These are phyloP conservation scores for Helicolenus hilgendorfi DNA, from an alignment of 2,797 vertebrate species.

Conservation along the genomic window DNA sequence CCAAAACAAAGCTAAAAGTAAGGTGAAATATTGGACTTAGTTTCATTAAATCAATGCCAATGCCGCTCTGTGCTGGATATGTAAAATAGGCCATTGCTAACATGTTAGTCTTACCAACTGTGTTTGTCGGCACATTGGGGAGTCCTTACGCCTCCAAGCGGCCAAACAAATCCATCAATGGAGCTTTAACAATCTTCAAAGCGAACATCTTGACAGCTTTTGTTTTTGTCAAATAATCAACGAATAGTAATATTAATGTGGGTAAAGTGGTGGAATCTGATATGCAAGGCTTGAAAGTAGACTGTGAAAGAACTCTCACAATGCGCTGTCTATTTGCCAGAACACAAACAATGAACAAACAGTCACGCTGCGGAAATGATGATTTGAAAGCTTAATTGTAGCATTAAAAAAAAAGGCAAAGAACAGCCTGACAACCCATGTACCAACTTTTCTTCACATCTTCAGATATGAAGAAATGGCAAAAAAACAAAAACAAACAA, in stretches of 20 bases:
- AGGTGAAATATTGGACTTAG: not conserved
- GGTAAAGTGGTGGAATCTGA: not conserved
- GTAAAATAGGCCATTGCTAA: not conserved
- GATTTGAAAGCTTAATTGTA: not conserved
- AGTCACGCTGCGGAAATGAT: not conserved
- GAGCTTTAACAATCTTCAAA: not conserved
- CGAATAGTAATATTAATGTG: not conserved
- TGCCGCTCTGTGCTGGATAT: not conserved
- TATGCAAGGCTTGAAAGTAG: not conserved
- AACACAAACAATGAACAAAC: not conserved
- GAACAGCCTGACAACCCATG: slow-evolving; percentile 1
- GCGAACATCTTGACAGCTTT: not conserved
- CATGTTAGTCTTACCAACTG: not conserved
- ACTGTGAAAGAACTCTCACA: not conserved
- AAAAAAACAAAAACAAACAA: not conserved
- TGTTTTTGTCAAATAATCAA: not conserved
- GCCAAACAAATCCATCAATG: not conserved
- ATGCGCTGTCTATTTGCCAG: not conserved
- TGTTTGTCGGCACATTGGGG: not conserved
- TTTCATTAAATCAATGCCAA: not conserved
- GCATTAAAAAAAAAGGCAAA: not conserved
- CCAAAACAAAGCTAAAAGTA: not conserved
- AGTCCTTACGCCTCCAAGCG: not conserved
- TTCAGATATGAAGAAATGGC: not conserved
- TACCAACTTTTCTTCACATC: not conserved